A percentile compares a stretch with the other conserved stretches of the same genome.
Conservation (phyloP, 2,797 vertebrate genomes). For the Meda fulgida region DNA sequence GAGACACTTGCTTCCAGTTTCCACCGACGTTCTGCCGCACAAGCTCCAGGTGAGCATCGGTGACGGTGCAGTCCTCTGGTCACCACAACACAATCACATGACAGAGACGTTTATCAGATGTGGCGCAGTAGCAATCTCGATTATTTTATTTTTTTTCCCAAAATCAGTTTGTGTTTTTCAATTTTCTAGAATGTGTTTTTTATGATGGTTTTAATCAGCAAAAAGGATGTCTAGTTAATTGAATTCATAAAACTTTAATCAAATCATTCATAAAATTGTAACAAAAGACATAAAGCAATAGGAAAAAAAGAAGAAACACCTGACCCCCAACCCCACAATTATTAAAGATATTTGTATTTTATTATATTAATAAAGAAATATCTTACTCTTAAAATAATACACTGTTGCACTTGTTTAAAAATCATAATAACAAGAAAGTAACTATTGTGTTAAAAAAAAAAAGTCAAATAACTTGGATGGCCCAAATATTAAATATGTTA, state of each 20-base stretch:
- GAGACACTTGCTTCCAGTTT: conserved; percentile 89
- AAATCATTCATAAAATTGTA: background rate
- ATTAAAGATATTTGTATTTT: no score
- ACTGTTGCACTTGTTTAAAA: background rate
- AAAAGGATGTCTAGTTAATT: background rate
- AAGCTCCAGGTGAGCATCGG: conserved; percentile 84
- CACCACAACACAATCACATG: background rate
- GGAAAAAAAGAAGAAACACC: background rate
- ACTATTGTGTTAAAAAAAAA: no score
- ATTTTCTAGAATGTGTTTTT: background rate
- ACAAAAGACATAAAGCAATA: background rate
- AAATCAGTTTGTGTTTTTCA: background rate
- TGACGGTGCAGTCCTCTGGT: conserved; percentile 71
- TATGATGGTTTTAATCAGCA: background rate
- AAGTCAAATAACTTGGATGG: no score
- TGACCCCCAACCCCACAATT: no score
- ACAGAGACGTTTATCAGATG: background rate
- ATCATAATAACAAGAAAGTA: background rate
- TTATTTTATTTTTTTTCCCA: background rate
- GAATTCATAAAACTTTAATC: background rate
- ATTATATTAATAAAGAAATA: background rate
- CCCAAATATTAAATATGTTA: no score
- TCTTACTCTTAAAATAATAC: background rate
- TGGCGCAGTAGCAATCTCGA: background rate
- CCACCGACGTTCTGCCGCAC: conserved; percentile 84